Base-by-base conservation (phyloP, 2,888 invertebrate species). In the Zootermopsis nevadensis region DNA sequence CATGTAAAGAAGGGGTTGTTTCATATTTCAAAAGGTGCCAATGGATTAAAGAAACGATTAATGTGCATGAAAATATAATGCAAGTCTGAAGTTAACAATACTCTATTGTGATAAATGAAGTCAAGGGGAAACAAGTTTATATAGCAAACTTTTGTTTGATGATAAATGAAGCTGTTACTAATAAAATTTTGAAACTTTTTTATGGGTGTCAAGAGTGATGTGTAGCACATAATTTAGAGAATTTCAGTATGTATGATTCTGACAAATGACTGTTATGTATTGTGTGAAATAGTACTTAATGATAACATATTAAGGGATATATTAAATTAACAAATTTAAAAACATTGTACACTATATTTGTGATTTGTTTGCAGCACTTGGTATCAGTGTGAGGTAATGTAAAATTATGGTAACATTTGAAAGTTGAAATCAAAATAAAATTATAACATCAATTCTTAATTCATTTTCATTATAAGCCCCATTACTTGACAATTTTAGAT, bases 261-360 rank as follows among this genome's bases (percentile, higher is more conserved):
- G 67, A 67, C 12, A 31, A 30, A 27, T 30, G 30, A 30, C 30
- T 33, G 33, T 69, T 33, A 33, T 7, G 1, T 22, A 19, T 30
- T 69, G 33, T 69, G 19, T 69, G 69, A 69, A 69, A 69, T 69
- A 69, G 69, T 69, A 69, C 69, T 69, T 69, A 60, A 42, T 6
- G 6, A 60, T 60, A 60, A 69, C 31, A 69, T 31, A 31, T 31
- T 69, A 69, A 69, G 33, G 69, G 33, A 66, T 33, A 69, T 69
- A 24, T 66, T 69, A 33, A 69, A 6, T 31, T 30, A 69, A 69
- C 69, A 31, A 69, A 69, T 69, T 31, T 31, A 33, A 69, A 55
- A 31, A 1, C 15, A 22, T 15, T 69, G 31, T 69, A 12, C 69
- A 33, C 27, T 30, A 27, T 66, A 48, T 48, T 12, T 60, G 69